Conservation (phyloP, 2,888 invertebrate genomes). For the Tillus elongatus region DNA sequence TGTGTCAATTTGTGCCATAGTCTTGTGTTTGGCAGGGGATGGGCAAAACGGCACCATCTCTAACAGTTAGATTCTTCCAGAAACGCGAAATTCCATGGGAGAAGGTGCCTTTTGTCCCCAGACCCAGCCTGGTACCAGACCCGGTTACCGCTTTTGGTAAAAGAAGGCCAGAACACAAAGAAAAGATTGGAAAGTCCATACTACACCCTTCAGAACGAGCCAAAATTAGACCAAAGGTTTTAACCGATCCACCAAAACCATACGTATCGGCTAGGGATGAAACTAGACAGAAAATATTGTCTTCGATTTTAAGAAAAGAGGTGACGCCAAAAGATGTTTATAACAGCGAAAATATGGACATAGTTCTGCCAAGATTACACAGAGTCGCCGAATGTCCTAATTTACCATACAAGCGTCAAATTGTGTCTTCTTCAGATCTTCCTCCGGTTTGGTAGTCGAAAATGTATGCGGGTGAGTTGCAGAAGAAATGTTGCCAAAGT, state of each 20-base stretch:
- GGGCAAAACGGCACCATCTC: conserved; percentile 32
- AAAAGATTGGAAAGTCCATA: conserved; percentile 37
- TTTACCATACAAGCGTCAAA: conserved; percentile 43
- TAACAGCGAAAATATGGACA: conserved; percentile 52
- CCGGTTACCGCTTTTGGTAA: conserved; percentile 79
- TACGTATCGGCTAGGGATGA: conserved; percentile 60
- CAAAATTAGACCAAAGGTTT: conserved; percentile 52
- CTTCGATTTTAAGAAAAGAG: conserved; percentile 50
- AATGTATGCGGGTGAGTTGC: too few species aligned
- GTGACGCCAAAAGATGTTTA: conserved; percentile 36
- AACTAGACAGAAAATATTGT: conserved; percentile 55
- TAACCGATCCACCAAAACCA: conserved; percentile 54
- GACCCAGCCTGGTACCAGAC: conserved; percentile 75
- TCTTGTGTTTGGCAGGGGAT: too few species aligned
- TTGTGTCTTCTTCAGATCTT: conserved; percentile 43
- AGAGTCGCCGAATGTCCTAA: conserved; percentile 42
- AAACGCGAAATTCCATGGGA: conserved; percentile 76
- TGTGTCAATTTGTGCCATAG: too few species aligned
- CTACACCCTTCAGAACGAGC: conserved; percentile 51
- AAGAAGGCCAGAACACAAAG: conserved; percentile 34
- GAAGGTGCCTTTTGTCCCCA: conserved; percentile 78
- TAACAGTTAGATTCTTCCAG: conserved; percentile 48
- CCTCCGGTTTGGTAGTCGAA: conserved; percentile 27
- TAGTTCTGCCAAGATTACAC: conserved; percentile 55
- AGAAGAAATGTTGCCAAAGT: too few species aligned